Conservation (phyloP, 2,797 vertebrate species). For the Sternotherus odoratus region DNA sequence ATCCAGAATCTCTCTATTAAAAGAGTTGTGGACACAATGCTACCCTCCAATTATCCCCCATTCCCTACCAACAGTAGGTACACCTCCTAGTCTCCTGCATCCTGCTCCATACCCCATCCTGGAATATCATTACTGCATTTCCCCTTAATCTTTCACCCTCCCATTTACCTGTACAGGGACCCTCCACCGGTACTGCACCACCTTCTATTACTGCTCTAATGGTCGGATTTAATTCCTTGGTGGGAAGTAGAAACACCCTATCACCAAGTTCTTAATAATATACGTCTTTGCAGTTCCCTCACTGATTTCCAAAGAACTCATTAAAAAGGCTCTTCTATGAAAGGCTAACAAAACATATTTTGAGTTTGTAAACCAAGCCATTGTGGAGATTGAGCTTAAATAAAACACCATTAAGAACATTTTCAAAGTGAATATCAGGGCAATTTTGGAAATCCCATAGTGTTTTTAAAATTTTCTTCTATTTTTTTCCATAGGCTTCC, state of each 20-base stretch:
- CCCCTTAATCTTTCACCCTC: accelerated
- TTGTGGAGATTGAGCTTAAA: background rate
- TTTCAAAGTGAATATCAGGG: background rate
- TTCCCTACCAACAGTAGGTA: background rate
- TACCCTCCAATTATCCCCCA: background rate
- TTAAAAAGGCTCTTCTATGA: background rate
- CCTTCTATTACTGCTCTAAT: background rate
- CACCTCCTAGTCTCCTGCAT: background rate
- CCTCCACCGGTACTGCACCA: background rate
- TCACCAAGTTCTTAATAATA: background rate
- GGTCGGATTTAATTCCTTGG: background rate
- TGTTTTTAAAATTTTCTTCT: background rate
- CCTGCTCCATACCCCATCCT: background rate
- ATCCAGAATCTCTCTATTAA: background rate
- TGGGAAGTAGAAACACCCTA: background rate
- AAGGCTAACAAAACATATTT: constrained; percentile 23
- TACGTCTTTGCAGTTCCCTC: background rate
- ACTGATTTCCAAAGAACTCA: background rate
- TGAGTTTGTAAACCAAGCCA: background rate
- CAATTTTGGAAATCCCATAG: background rate
- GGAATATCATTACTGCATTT: background rate
- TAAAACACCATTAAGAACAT: background rate
- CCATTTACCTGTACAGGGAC: background rate
- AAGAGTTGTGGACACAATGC: background rate
- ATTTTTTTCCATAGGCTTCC: background rate